Evolutionary conservation across 2,888 invertebrate species (phyloP), one percentile per base, ranked within the genome.

Genomic region (Pammene aurita): DNA sequence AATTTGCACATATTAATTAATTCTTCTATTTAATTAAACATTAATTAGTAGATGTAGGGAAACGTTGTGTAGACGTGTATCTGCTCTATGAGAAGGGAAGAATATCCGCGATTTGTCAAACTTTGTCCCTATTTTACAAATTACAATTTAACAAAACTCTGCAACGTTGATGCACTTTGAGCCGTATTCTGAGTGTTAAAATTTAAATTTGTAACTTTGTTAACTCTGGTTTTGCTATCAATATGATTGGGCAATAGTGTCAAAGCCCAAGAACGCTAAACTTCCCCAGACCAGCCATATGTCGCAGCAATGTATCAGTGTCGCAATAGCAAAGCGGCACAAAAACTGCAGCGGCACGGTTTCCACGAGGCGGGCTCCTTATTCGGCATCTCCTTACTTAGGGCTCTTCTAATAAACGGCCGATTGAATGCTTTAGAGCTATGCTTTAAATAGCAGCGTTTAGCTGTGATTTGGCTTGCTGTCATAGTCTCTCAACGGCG

Each of bases 341-440:
- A 85, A 85, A 83, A 84, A 84, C 76, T 76, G 74, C 66, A 72
- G 70, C 80, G 87, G 77, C 88, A 86, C 84, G 84, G 85, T 88
- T 89, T 85, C 86, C 88, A 86, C 86, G 84, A 77, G 77, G 73
- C 76, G 72, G 73, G 76, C 74, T 72, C 89, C 87, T 74, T 87
- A 86, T 86, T 85, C 83, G 85, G 88, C 73, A 74, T 68, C 70
- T 71, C 85, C 84, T 74, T 85, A 80, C 73, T n/a, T 77, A 70
- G 79, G 84, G 58, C 52, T 68, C 72, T 71, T 72, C 77, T 80
- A 80, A 80, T 81, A 64, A 56, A 68, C 57, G 61, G 48, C 50
- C 55, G 56, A 52, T 67, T 67, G 62, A 63, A 67, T 50, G 50
- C 63, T 67, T 38, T 68, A 63, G 42, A 50, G 50, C 56, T 46